These are phyloP conservation scores for Nematopogon swammerdamellus DNA, from an alignment of 2,888 invertebrate species.

Conservation along the genomic window DNA sequence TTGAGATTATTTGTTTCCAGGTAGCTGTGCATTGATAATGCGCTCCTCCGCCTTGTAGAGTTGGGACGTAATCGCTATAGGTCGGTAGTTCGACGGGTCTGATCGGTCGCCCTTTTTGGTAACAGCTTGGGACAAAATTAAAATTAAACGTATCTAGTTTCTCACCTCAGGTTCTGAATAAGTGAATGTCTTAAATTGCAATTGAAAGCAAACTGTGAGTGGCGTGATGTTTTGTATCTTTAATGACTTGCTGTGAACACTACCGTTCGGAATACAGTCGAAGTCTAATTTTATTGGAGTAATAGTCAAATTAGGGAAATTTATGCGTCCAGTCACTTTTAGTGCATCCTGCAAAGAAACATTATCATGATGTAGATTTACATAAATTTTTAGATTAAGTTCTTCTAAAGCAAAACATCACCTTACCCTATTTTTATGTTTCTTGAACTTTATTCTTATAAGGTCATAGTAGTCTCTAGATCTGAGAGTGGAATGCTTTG, in stretches of 20 bases:
- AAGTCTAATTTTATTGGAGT: conserved; percentile 57
- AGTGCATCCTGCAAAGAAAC: conserved; percentile 60
- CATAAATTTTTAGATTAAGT: too few species aligned
- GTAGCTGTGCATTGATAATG: too few species aligned
- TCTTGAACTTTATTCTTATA: conserved; percentile 38
- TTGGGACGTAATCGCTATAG: too few species aligned
- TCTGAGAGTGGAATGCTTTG: conserved; percentile 34
- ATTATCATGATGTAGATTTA: too few species aligned
- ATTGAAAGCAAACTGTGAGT: conserved; percentile 33
- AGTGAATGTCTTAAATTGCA: conserved; percentile 34
- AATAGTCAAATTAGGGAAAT: conserved; percentile 65
- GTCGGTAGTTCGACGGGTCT: too few species aligned
- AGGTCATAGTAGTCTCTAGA: conserved; percentile 36
- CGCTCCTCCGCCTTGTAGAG: too few species aligned
- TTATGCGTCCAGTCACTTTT: conserved; percentile 59
- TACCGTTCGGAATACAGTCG: conserved; percentile 51
- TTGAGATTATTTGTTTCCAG: too few species aligned
- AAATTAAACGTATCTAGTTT: too few species aligned
- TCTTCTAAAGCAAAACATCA: conserved; percentile 1
- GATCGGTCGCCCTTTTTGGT: too few species aligned
- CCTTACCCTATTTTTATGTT: conserved; percentile 41
- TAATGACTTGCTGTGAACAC: conserved; percentile 33
- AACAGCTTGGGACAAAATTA: too few species aligned
- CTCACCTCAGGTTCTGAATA: conserved; percentile 17
- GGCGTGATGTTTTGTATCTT: conserved; percentile 42